A percentile compares a stretch with the other conserved stretches of the same genome.
phyloP scores from a whole-genome alignment of 1,140 invertebrate species.

The Drosophila nikananu region DNA sequence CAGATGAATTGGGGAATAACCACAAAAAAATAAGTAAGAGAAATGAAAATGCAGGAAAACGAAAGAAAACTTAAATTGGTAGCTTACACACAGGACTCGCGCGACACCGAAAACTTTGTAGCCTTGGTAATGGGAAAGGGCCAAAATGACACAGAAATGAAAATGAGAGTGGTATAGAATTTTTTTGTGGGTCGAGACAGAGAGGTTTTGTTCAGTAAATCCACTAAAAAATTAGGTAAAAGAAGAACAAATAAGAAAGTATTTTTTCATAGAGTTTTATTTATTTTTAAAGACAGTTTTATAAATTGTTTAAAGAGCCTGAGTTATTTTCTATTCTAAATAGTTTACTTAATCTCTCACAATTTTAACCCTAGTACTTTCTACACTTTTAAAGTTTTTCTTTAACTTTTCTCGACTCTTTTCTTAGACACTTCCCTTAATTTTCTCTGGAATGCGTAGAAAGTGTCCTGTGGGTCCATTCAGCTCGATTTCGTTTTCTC shows the following conservation, averaged over 20 bases:
- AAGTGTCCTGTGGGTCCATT: constrained; percentile 14
- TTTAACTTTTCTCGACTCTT: background rate
- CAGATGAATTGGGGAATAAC: constrained; percentile 71
- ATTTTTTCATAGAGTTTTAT: background rate
- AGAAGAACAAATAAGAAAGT: constrained; percentile 1
- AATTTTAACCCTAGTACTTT: background rate
- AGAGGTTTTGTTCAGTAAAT: constrained; percentile 3
- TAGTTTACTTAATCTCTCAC: background rate
- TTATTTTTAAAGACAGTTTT: too few species aligned
- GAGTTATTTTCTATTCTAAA: background rate
- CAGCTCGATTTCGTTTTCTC: constrained; percentile 7
- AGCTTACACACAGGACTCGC: constrained; percentile 56
- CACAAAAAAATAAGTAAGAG: background rate
- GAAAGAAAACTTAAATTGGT: constrained; percentile 65
- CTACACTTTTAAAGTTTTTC: background rate
- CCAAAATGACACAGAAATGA: constrained; percentile 52
- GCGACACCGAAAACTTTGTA: constrained; percentile 48
- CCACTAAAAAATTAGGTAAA: constrained; percentile 35
- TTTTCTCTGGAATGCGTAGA: background rate
- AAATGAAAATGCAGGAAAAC: constrained; percentile 28
- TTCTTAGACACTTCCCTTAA: background rate
- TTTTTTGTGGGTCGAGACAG: background rate
- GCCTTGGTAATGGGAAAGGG: constrained; percentile 24
- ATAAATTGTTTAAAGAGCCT: too few species aligned
- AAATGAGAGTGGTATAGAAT: constrained; percentile 43